Percentiles rank a stretch among this genome's conserved stretches.
These are phyloP conservation scores for Melanocharis versteri DNA, from an alignment of 2,113 vertebrate species.

Conservation along the genomic window DNA sequence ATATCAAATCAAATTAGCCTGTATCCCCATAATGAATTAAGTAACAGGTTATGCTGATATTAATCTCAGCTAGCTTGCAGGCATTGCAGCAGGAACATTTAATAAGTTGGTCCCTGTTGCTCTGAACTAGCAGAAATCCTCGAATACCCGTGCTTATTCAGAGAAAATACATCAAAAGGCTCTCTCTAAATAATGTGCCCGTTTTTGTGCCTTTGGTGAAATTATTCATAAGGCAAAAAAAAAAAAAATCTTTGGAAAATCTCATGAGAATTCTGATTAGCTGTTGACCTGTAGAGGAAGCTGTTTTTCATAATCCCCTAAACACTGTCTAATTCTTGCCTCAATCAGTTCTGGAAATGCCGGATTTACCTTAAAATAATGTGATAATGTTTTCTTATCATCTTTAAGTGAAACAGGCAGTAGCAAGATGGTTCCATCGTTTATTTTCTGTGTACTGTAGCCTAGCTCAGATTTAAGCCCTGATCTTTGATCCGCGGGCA, in stretches of 20 bases:
- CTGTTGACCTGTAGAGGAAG: conserved; percentile 96
- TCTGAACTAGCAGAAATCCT: conserved; percentile 95
- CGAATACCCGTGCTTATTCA: conserved; percentile 92
- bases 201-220: conserved; percentile 95
- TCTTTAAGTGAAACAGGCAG: conserved; percentile 76
- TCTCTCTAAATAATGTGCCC: conserved; percentile 94
- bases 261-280: conserved; percentile 97
- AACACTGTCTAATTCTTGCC: conserved; percentile 87
- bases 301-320: conserved; percentile 90
- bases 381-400: conserved; percentile 82
- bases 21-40: conserved; percentile 99
- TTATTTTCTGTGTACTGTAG: conserved; percentile 72
- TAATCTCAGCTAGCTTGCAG: conserved; percentile 99
- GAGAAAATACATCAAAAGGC: conserved; percentile 97
- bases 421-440: conserved; percentile 70
- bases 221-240: conserved; percentile 93
- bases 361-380: conserved; percentile 85
- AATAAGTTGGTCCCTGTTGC: conserved; percentile 99
- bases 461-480: conserved; percentile 63
- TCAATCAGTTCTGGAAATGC: conserved; percentile 80
- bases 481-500: conserved; percentile 74
- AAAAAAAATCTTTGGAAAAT: conserved; percentile 89
- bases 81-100: conserved; percentile 99
- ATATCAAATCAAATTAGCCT: conserved; percentile 99
- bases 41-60: conserved; percentile 99